Conservation (phyloP, 2,888 invertebrate species). For the Exocentrus adspersus region DNA sequence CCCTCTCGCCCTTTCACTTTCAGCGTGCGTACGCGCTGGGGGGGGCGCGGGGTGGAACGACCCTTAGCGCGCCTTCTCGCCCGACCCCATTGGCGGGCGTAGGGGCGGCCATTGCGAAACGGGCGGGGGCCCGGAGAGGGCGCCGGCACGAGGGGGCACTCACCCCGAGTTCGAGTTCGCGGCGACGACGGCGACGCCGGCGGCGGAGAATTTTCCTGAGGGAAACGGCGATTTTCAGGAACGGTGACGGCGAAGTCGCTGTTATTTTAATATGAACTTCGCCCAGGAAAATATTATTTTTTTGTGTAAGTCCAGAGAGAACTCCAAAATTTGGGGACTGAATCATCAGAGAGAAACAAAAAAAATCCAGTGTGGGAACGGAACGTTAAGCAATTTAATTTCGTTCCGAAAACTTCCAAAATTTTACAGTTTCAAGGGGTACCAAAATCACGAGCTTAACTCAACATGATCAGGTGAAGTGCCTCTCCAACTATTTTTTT, state of each 20-base stretch:
- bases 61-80: slow-evolving; percentile 45
- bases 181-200: slow-evolving; percentile 38
- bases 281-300: background rate
- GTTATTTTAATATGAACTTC: background rate
- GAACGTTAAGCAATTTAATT: no score
- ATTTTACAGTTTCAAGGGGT: no score
- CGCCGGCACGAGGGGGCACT: slow-evolving; percentile 47
- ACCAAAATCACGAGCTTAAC: no score
- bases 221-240: background rate
- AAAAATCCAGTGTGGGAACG: no score
- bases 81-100: slow-evolving; percentile 46
- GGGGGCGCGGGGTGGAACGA: slow-evolving; percentile 34
- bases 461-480: no score
- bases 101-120: slow-evolving; percentile 57
- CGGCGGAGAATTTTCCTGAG: slow-evolving; percentile 28
- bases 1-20: slow-evolving; percentile 57
- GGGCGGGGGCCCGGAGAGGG: slow-evolving; percentile 50
- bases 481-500: no score
- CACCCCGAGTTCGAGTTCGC: slow-evolving; percentile 42
- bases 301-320: no score
- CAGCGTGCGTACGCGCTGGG: slow-evolving; percentile 46
- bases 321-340: no score
- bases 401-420: no score
- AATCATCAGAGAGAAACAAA: no score
- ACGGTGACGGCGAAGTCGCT: background rate